A percentile compares a stretch with the other conserved stretches of the same genome.
Evolutionary conservation across 2,113 vertebrate genomes (phyloP).

Genomic region (Pygoscelis adeliae): DNA sequence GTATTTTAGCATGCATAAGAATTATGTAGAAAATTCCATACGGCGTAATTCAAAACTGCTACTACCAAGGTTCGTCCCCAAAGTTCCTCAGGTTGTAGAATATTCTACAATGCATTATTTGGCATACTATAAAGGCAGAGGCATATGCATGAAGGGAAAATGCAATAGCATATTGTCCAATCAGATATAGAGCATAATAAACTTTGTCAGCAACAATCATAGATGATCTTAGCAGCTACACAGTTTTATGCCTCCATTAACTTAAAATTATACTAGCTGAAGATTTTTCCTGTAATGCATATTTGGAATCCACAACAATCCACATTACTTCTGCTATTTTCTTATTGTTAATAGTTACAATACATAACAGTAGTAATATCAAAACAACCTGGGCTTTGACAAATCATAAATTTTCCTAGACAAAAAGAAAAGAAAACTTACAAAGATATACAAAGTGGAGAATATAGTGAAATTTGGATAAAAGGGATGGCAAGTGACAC

Average conservation of each 20-base stretch:
- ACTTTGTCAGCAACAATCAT: background rate
- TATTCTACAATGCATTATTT: background rate
- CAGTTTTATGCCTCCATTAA: background rate
- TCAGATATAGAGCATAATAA: background rate
- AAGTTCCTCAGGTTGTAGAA: background rate
- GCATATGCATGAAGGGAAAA: background rate
- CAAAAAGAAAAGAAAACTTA: background rate
- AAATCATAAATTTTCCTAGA: background rate
- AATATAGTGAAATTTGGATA: fast-evolving
- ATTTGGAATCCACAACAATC: background rate
- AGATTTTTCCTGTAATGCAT: background rate
- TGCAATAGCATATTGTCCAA: background rate
- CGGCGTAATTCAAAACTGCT: background rate
- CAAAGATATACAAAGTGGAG: background rate
- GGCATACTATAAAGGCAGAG: background rate
- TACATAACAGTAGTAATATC: background rate
- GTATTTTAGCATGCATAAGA: background rate
- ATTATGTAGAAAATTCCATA: background rate
- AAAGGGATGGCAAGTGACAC: background rate
- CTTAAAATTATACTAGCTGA: background rate
- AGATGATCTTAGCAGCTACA: background rate
- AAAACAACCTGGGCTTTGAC: background rate
- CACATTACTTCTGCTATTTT: background rate
- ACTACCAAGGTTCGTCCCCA: background rate
- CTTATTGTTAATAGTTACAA: background rate